phyloP scores from a whole-genome alignment of 2,888 invertebrate species.

The Seladonia tumulorum region DNA sequence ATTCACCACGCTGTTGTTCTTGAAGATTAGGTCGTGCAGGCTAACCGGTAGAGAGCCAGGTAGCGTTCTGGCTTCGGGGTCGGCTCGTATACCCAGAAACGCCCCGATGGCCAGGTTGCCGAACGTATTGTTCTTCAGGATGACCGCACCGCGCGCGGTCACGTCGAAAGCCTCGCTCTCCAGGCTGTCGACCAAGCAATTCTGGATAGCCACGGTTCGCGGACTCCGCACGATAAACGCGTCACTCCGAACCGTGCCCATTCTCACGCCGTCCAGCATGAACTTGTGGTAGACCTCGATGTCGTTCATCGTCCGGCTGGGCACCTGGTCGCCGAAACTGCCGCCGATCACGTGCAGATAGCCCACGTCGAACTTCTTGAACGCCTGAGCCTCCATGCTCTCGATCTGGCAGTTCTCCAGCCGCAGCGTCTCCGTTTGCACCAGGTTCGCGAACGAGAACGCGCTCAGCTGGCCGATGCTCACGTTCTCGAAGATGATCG shows the following conservation, averaged over 20 bases:
- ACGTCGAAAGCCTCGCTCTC: slow-evolving; percentile 89
- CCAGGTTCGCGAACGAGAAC: slow-evolving; percentile 91
- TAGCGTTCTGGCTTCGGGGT: slow-evolving; percentile 83
- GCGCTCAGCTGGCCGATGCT: slow-evolving; percentile 88
- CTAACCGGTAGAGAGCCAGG: slow-evolving; percentile 83
- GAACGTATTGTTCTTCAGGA: slow-evolving; percentile 89
- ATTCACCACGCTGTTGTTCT: slow-evolving; percentile 87
- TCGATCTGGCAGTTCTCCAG: slow-evolving; percentile 87
- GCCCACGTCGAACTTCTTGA: slow-evolving; percentile 91
- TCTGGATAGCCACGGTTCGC: slow-evolving; percentile 87
- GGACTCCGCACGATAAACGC: slow-evolving; percentile 89
- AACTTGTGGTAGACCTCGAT: slow-evolving; percentile 89
- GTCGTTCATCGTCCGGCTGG: slow-evolving; percentile 91
- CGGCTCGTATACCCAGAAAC: slow-evolving; percentile 86
- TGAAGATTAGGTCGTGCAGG: slow-evolving; percentile 86
- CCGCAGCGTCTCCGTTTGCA: slow-evolving; percentile 88
- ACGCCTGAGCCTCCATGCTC: slow-evolving; percentile 89
- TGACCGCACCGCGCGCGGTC: slow-evolving; percentile 87
- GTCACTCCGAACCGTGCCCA: slow-evolving; percentile 88
- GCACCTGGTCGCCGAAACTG: slow-evolving; percentile 86
- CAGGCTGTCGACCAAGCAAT: slow-evolving; percentile 86
- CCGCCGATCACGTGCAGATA: slow-evolving; percentile 88
- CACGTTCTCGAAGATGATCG: slow-evolving; percentile 88
- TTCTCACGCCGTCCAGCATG: slow-evolving; percentile 88
- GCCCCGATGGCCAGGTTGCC: slow-evolving; percentile 87